Evolutionary conservation across 2,113 vertebrate species (phyloP).

Genomic region (Phyllopteryx taeniolatus): DNA sequence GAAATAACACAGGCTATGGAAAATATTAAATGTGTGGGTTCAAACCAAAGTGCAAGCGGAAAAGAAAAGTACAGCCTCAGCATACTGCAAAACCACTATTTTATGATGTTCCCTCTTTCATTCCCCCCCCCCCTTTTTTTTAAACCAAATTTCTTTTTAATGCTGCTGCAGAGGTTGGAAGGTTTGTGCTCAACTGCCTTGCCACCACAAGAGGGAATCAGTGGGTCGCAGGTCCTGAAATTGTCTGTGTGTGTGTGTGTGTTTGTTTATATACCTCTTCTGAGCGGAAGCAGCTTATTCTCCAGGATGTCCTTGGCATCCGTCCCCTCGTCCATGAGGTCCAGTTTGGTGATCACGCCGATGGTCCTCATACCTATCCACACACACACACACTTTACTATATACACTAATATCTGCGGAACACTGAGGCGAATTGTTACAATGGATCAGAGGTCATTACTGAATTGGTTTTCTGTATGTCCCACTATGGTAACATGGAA

Average conservation of each 20-base stretch:
- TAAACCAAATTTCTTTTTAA: background rate
- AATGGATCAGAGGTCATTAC: background rate
- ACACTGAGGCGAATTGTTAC: background rate
- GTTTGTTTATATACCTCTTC: slow-evolving; percentile 78
- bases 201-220: slow-evolving; percentile 73
- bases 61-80: slow-evolving; percentile 71
- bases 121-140: background rate
- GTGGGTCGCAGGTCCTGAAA: slow-evolving; percentile 15
- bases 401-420: background rate
- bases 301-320: slow-evolving; percentile 95
- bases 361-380: slow-evolving; percentile 88
- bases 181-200: background rate
- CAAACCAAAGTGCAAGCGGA: slow-evolving; percentile 66
- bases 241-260: background rate
- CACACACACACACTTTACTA: slow-evolving; percentile 8
- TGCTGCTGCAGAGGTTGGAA: background rate
- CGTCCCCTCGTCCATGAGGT: slow-evolving; percentile 98
- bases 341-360: slow-evolving; percentile 97
- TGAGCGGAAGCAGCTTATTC: slow-evolving; percentile 93
- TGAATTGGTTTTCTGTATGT: background rate
- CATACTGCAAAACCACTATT: slow-evolving; percentile 58
- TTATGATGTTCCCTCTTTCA: slow-evolving; percentile 11
- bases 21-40: slow-evolving; percentile 59
- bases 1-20: slow-evolving; percentile 58
- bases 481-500: too few species aligned